phyloP scores from a whole-genome alignment of 2,888 invertebrate species.

The Molorchus minor region DNA sequence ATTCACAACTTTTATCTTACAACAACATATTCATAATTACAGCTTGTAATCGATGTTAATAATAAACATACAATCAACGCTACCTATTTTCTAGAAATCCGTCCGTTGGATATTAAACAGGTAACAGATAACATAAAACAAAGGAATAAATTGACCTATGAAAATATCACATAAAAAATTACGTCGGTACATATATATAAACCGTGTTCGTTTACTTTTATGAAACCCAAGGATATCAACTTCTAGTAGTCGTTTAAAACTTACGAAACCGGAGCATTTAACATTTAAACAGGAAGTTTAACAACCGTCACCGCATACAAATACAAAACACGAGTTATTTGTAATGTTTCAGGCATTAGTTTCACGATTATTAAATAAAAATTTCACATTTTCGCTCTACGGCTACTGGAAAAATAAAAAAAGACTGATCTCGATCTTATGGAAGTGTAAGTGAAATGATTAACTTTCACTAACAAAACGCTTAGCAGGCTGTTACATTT shows the following conservation, averaged over 20 bases:
- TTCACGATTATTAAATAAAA: constrained; percentile 22
- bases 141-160: too few relatives aligned
- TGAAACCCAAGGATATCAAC: constrained; percentile 24
- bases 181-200: not conserved
- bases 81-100: too few relatives aligned
- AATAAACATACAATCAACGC: too few relatives aligned
- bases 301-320: not conserved
- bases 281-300: constrained; percentile 19
- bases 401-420: constrained; percentile 11
- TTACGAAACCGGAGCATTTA: constrained; percentile 19
- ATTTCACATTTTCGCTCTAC: constrained; percentile 19
- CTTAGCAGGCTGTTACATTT: not conserved
- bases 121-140: too few relatives aligned
- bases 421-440: constrained; percentile 7
- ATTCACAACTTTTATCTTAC: too few relatives aligned
- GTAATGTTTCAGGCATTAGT: constrained; percentile 18
- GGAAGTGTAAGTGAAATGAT: constrained; percentile 23
- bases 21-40: too few relatives aligned
- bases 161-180: too few relatives aligned
- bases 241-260: constrained; percentile 1
- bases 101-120: too few relatives aligned
- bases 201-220: constrained; percentile 8
- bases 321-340: not conserved
- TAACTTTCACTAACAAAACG: constrained; percentile 19
- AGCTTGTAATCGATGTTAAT: too few relatives aligned